Percentiles rank a stretch among this genome's conserved stretches.
These are phyloP conservation scores for Calephelis virginiensis DNA, from an alignment of 1,140 invertebrate genomes.

Conservation along the genomic window DNA sequence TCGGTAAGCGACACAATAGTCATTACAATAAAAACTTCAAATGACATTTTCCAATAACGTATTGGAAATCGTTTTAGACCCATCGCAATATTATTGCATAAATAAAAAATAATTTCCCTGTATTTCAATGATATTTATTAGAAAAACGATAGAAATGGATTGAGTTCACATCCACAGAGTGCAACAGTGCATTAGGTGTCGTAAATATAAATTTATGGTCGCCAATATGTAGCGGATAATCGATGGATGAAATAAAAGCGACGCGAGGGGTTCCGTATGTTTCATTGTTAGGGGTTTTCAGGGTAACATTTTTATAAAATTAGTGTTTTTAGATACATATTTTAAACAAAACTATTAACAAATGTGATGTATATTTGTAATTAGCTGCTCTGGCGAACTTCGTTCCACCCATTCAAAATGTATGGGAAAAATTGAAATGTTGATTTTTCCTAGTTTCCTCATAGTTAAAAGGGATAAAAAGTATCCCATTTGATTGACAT, in stretches of 20 bases:
- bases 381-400: no score
- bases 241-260: conserved; percentile 3
- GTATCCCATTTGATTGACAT: no score
- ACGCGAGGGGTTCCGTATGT: conserved; percentile 8
- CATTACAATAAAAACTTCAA: no score
- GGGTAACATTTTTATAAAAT: not conserved
- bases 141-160: conserved; percentile 14
- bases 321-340: no score
- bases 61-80: not conserved
- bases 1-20: no score
- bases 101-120: conserved; percentile 7
- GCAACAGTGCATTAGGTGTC: conserved; percentile 12
- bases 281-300: not conserved
- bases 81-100: not conserved
- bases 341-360: no score
- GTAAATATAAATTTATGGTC: conserved; percentile 16
- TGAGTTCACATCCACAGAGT: conserved; percentile 11
- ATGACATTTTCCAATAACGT: not conserved
- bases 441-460: no score
- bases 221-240: conserved; percentile 11
- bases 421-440: no score
- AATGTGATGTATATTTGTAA: no score
- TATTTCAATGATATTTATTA: conserved; percentile 16
- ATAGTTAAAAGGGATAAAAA: no score
- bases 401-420: no score